These are phyloP conservation scores for Phymastichus coffea DNA, from an alignment of 1,140 invertebrate species.

Conservation along the genomic window DNA sequence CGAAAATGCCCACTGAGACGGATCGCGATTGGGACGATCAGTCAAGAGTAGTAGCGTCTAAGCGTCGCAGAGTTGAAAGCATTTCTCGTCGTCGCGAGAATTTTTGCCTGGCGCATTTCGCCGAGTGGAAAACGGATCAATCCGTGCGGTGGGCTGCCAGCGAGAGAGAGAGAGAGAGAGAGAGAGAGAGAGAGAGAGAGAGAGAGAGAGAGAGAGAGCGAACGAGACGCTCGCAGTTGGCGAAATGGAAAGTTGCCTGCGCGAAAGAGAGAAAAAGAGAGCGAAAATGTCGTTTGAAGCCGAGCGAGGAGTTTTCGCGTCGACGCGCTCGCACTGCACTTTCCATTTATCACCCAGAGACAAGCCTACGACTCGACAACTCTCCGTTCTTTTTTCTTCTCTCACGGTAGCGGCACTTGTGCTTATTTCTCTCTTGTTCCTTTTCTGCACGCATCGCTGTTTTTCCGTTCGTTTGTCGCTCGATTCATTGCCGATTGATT, in stretches of 20 bases:
- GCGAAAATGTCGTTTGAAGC: constrained; percentile 17
- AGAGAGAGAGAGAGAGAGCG: constrained; percentile 1
- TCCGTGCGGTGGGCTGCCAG: constrained; percentile 2
- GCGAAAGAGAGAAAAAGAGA: not conserved
- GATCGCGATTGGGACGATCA: too few relatives aligned
- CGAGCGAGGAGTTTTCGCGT: constrained; percentile 10
- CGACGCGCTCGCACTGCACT: constrained; percentile 5
- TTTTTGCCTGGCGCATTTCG: not conserved
- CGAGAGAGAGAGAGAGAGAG: not conserved
- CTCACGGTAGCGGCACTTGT: too few relatives aligned
- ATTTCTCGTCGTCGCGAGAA: not conserved
- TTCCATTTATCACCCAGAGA: constrained; percentile 12
- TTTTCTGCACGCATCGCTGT: too few relatives aligned
- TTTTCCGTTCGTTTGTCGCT: too few relatives aligned
- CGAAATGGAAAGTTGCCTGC: not conserved
- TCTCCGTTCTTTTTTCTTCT: too few relatives aligned
- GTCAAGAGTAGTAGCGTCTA: too few relatives aligned
- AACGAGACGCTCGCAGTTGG: not conserved
- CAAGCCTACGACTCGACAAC: too few relatives aligned
- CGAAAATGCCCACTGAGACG: too few relatives aligned
- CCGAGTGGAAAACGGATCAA: constrained; percentile 14
- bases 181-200: not conserved
- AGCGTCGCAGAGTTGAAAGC: too few relatives aligned
- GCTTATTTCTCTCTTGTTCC: too few relatives aligned
- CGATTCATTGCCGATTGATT: too few relatives aligned